Conservation (phyloP, 1,140 invertebrate genomes). For the Brachionus asplanchnoidis region DNA sequence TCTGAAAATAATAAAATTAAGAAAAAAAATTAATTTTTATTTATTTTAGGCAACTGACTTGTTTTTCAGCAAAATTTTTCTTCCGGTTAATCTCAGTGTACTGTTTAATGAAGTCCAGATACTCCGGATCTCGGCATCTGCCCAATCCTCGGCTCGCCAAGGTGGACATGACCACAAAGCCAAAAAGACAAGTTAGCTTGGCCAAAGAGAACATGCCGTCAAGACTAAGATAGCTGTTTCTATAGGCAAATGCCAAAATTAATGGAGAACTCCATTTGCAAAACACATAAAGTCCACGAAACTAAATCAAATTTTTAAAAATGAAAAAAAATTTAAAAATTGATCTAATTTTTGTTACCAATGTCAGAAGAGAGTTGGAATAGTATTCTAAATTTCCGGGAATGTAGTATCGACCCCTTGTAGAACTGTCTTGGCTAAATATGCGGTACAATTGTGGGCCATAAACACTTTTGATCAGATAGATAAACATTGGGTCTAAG, state of each 20-base stretch:
- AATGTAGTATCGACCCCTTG: conserved; percentile 10
- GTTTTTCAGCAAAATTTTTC: background rate
- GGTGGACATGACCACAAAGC: background rate
- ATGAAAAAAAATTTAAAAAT: background rate
- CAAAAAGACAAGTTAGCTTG: background rate
- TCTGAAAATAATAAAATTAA: background rate
- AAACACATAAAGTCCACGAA: conserved; percentile 6
- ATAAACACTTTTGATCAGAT: background rate
- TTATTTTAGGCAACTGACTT: background rate
- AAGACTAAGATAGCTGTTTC: background rate
- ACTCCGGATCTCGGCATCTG: background rate
- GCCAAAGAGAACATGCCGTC: background rate
- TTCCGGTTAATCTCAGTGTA: background rate
- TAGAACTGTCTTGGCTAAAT: background rate
- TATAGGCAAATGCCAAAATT: background rate
- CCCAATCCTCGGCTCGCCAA: background rate
- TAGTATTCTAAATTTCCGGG: conserved; percentile 6
- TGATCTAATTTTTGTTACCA: background rate
- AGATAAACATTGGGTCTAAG: background rate
- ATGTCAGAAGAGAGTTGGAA: conserved; percentile 24
- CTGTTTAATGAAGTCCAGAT: conserved; percentile 4
- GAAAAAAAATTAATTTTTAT: background rate
- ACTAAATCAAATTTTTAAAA: background rate
- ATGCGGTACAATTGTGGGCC: background rate
- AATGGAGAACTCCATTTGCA: conserved; percentile 23